Evolutionary conservation across 2,113 vertebrate species (phyloP).

Genomic region (Mola mola): DNA sequence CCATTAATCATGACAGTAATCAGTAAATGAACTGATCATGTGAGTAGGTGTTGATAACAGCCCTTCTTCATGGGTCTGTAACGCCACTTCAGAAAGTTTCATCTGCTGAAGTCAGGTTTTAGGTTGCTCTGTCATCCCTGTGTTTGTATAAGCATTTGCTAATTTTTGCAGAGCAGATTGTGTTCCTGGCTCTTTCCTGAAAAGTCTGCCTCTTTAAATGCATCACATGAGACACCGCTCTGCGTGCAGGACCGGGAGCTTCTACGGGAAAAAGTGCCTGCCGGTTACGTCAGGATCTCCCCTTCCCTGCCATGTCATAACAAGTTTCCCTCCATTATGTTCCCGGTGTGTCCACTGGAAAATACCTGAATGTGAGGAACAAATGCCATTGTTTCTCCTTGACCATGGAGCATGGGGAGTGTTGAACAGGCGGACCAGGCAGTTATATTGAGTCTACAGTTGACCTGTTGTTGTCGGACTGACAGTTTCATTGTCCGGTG

Average conservation of each 20-base stretch:
- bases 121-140: too few species aligned
- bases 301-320: conserved; percentile 60
- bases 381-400: conserved; percentile 66
- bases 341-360: conserved; percentile 62
- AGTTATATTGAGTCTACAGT: conserved; percentile 20
- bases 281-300: conserved; percentile 56
- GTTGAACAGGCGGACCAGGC: conserved; percentile 20
- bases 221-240: conserved; percentile 11
- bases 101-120: background rate
- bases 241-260: conserved; percentile 22
- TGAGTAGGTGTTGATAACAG: background rate
- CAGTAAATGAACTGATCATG: background rate
- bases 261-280: conserved; percentile 50
- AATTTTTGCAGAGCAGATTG: background rate
- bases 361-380: conserved; percentile 70
- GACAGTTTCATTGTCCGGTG: conserved; percentile 5
- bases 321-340: conserved; percentile 75
- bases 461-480: conserved; percentile 29
- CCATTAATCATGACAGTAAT: background rate
- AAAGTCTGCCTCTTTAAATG: conserved; percentile 33
- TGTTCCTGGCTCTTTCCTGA: conserved; percentile 31
- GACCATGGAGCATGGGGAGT: conserved; percentile 17
- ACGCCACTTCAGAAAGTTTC: background rate
- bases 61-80: background rate
- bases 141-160: background rate